phyloP scores from a whole-genome alignment of 2,113 vertebrate genomes.

The Zeus faber region DNA sequence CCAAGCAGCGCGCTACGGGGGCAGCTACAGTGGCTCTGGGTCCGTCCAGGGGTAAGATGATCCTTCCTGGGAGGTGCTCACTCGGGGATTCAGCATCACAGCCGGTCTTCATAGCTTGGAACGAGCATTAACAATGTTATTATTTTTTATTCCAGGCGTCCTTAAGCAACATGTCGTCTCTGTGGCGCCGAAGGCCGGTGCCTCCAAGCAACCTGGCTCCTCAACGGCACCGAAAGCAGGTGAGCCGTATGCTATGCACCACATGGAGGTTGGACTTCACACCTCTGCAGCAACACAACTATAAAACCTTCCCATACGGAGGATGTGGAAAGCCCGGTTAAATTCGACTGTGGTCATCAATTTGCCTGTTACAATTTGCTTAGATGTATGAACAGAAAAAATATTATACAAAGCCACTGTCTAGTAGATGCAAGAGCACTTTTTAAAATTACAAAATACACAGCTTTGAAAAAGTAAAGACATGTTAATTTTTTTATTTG shows the following conservation, averaged over 20 bases:
- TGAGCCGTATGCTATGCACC: slow-evolving; percentile 4
- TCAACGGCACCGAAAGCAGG: slow-evolving; percentile 18
- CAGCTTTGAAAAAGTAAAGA: too few species aligned
- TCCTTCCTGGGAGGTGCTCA: background rate
- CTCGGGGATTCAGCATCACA: too few species aligned
- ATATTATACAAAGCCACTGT: too few species aligned
- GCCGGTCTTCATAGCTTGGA: background rate
- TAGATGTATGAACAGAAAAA: background rate
- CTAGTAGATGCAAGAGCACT: background rate
- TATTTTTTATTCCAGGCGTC: slow-evolving; percentile 40
- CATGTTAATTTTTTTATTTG: too few species aligned
- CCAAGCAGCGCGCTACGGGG: slow-evolving; percentile 33
- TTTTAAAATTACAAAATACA: too few species aligned
- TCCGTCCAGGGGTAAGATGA: slow-evolving; percentile 66
- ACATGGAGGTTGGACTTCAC: background rate
- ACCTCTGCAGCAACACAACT: too few species aligned
- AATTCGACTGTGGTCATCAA: background rate
- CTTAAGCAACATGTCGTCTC: slow-evolving; percentile 45
- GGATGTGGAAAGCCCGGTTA: background rate
- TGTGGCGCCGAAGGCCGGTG: slow-evolving; percentile 29
- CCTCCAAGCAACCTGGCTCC: background rate
- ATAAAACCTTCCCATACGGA: background rate
- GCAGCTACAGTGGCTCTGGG: slow-evolving; percentile 70
- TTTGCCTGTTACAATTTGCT: background rate
- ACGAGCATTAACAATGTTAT: background rate